These are phyloP conservation scores for Cryptus viduatorius DNA, from an alignment of 2,888 invertebrate species.

Conservation along the genomic window DNA sequence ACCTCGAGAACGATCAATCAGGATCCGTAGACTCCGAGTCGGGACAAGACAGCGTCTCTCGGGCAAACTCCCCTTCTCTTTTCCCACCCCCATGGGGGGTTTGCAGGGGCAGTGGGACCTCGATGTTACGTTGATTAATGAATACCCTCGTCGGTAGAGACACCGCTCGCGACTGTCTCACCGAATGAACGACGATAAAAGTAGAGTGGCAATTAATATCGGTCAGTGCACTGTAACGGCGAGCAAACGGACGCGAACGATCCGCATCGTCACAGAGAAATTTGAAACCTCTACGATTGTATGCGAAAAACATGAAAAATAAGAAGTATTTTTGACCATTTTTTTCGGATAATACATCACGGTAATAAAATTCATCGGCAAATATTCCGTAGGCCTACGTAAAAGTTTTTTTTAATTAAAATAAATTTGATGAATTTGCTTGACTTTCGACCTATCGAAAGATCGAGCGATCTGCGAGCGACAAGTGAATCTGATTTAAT, in stretches of 20 bases:
- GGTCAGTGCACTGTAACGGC: slow-evolving; percentile 71
- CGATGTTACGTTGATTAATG: slow-evolving; percentile 77
- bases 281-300: slow-evolving; percentile 1
- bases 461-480: not conserved
- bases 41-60: slow-evolving; percentile 63
- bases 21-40: slow-evolving; percentile 56
- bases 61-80: slow-evolving; percentile 23
- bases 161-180: slow-evolving; percentile 77
- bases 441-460: not conserved
- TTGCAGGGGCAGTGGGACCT: slow-evolving; percentile 4
- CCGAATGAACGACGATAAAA: slow-evolving; percentile 81
- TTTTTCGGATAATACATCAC: not conserved
- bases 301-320: not conserved
- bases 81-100: not conserved
- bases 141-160: slow-evolving; percentile 76
- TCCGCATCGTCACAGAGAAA: slow-evolving; percentile 70
- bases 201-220: slow-evolving; percentile 81
- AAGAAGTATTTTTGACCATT: slow-evolving; percentile 4
- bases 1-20: slow-evolving; percentile 67
- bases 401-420: not conserved
- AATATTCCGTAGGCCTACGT: not conserved
- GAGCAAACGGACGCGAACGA: slow-evolving; percentile 46
- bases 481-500: not conserved
- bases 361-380: not conserved
- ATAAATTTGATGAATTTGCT: not conserved